These are phyloP conservation scores for Archaeoteleia sp. DNA, from an alignment of 2,888 invertebrate genomes.

Conservation along the genomic window DNA sequence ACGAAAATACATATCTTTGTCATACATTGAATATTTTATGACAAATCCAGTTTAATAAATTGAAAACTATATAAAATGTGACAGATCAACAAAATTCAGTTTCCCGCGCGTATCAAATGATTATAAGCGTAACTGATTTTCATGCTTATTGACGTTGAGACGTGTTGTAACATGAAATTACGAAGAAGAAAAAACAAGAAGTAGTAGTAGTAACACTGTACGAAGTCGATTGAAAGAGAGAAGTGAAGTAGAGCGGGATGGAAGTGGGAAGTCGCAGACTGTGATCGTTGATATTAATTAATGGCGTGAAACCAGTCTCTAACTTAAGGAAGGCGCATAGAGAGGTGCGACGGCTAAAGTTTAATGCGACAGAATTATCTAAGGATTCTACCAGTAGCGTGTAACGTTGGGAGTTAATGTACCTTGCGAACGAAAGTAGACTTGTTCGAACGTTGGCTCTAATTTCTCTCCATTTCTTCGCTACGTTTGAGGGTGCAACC, in stretches of 20 bases:
- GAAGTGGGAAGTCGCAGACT: slow-evolving; percentile 29
- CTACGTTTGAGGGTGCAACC: slow-evolving; percentile 36
- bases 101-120: too few relatives aligned
- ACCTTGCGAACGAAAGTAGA: slow-evolving; percentile 45
- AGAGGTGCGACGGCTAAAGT: slow-evolving; percentile 49
- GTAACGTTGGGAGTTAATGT: slow-evolving; percentile 55
- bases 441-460: slow-evolving; percentile 35
- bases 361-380: slow-evolving; percentile 57
- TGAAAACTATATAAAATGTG: too few relatives aligned
- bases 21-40: too few relatives aligned
- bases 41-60: too few relatives aligned
- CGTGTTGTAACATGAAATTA: too few relatives aligned
- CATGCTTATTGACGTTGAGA: too few relatives aligned
- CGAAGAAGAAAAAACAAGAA: too few relatives aligned
- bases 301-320: slow-evolving; percentile 55
- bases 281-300: slow-evolving; percentile 59
- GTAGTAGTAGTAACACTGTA: background rate
- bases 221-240: slow-evolving; percentile 9
- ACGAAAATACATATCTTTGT: too few relatives aligned
- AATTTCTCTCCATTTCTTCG: slow-evolving; percentile 50
- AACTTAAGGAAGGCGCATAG: slow-evolving; percentile 43
- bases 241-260: slow-evolving; percentile 9
- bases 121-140: too few relatives aligned
- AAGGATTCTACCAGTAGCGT: slow-evolving; percentile 51
- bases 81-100: too few relatives aligned